Conservation (phyloP, 1,140 invertebrate genomes). For the Cydia fagiglandana region DNA sequence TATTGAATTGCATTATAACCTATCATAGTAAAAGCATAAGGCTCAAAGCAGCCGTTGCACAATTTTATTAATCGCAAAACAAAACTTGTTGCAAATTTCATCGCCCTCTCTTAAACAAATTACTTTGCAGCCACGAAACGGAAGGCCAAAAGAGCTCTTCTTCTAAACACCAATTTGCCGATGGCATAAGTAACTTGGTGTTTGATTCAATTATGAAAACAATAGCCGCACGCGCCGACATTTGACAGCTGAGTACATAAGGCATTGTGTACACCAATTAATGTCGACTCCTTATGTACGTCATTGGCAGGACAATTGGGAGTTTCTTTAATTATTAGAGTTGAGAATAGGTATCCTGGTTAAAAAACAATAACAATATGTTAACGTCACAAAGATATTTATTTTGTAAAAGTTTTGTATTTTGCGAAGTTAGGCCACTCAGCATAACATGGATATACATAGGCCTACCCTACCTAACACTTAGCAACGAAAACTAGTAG, state of each 20-base stretch:
- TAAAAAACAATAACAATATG: neutral
- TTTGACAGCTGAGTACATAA: constrained; percentile 24
- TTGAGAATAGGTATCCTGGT: neutral
- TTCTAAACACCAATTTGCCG: neutral
- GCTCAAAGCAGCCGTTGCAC: neutral
- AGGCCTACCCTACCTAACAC: no score
- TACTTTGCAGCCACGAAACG: constrained; percentile 2
- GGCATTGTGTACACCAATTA: constrained; percentile 22
- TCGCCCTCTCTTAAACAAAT: neutral
- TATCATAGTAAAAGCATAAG: neutral
- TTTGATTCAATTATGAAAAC: constrained; percentile 16
- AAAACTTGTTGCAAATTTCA: neutral
- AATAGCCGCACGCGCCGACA: constrained; percentile 11
- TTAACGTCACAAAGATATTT: neutral
- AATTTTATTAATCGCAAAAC: neutral
- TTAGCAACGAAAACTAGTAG: no score
- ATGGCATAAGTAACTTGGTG: neutral
- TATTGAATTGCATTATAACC: neutral
- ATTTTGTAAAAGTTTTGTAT: no score
- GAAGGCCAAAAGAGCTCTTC: neutral
- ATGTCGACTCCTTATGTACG: constrained; percentile 4
- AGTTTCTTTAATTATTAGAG: neutral
- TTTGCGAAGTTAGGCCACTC: no score
- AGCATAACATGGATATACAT: no score
- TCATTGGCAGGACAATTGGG: constrained; percentile 6